A percentile compares a stretch with the other conserved stretches of the same genome.
Evolutionary conservation across 2,888 invertebrate species (phyloP).

Genomic region (Folsomia candida): DNA sequence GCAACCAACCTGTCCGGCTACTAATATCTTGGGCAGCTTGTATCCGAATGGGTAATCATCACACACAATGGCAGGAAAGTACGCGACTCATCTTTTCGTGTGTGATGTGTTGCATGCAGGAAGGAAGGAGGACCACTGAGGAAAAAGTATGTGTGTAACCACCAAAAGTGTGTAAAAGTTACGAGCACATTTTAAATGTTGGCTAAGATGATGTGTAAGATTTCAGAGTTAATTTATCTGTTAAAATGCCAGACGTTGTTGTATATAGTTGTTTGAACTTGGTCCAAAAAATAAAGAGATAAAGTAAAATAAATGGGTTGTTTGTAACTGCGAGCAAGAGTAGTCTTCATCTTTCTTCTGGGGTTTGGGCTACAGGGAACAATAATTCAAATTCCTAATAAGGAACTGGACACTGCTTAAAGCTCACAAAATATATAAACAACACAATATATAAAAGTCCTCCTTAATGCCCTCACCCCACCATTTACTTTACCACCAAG

Average conservation of each 20-base stretch:
- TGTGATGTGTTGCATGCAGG: too few species aligned
- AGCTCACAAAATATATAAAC: too few species aligned
- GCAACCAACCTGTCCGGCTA: too few species aligned
- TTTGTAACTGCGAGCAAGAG: conserved; percentile 12
- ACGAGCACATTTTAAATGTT: background rate
- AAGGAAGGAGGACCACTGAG: background rate
- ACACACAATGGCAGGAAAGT: background rate
- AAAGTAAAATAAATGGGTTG: conserved; percentile 26
- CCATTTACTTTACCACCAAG: too few species aligned
- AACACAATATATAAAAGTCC: background rate
- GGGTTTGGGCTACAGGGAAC: conserved; percentile 22
- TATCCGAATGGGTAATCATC: background rate
- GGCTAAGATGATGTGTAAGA: background rate
- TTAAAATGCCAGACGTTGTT: conserved; percentile 10
- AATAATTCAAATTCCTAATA: conserved; percentile 33
- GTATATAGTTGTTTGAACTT: conserved; percentile 26
- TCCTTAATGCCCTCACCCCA: background rate
- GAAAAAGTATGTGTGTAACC: background rate
- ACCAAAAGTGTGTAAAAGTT: background rate
- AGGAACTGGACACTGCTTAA: conserved; percentile 20
- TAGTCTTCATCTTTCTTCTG: conserved; percentile 18
- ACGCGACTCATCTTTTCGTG: background rate
- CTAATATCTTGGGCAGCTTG: too few species aligned
- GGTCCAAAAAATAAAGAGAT: conserved; percentile 18
- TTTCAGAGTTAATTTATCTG: conserved; percentile 11